phyloP scores from a whole-genome alignment of 2,888 invertebrate genomes.

The Tetrapedia diversipes region DNA sequence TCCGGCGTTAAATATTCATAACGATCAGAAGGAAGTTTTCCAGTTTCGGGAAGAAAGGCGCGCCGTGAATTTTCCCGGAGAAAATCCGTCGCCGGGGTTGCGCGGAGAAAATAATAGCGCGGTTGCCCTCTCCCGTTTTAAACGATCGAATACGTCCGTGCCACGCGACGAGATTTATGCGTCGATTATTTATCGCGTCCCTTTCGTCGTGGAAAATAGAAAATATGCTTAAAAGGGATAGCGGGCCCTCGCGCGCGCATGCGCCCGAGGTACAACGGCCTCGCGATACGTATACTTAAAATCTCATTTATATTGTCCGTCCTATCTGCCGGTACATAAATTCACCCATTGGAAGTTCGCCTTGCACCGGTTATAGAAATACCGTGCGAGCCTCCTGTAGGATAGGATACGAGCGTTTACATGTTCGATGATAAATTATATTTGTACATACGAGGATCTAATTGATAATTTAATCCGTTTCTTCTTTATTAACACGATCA shows the following conservation, averaged over 20 bases:
- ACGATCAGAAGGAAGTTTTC: slow-evolving; percentile 42
- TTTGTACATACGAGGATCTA: too few species aligned
- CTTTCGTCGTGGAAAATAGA: slow-evolving; percentile 70
- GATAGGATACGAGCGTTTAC: background rate
- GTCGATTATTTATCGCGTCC: slow-evolving; percentile 72
- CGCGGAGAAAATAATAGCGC: slow-evolving; percentile 65
- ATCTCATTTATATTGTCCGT: slow-evolving; percentile 79
- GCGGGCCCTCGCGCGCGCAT: slow-evolving; percentile 28
- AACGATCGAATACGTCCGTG: slow-evolving; percentile 73
- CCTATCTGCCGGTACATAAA: slow-evolving; percentile 79
- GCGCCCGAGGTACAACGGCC: slow-evolving; percentile 43
- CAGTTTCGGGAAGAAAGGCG: slow-evolving; percentile 39
- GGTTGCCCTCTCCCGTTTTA: slow-evolving; percentile 64
- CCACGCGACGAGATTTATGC: slow-evolving; percentile 73
- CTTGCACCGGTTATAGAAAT: slow-evolving; percentile 52
- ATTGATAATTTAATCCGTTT: background rate
- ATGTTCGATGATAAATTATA: too few species aligned
- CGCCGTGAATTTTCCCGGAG: slow-evolving; percentile 40
- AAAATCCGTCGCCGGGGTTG: slow-evolving; percentile 48
- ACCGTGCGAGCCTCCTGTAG: background rate
- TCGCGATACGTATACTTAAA: slow-evolving; percentile 76
- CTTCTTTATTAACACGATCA: too few species aligned
- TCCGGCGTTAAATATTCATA: slow-evolving; percentile 42
- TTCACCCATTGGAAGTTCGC: slow-evolving; percentile 66
- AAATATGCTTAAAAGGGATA: slow-evolving; percentile 68